These are phyloP conservation scores for Ciona savignyi DNA, from an alignment of 23 tunicate genomes.

Conservation along the genomic window DNA sequence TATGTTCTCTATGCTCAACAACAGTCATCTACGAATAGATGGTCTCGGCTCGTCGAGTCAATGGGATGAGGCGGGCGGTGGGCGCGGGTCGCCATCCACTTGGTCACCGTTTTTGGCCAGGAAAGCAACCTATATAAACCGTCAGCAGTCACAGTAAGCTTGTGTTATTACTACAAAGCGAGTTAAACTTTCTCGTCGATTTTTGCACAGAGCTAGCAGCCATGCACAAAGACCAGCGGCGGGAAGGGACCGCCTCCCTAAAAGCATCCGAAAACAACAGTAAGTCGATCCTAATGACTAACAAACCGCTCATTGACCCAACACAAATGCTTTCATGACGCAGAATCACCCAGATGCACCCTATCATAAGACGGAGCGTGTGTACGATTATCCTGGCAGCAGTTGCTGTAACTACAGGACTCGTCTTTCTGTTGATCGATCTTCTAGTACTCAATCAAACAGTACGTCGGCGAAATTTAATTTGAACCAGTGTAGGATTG, in stretches of 20 bases:
- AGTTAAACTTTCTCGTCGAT: too few relatives aligned
- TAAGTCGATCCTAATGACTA: not conserved
- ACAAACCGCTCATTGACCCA: too few relatives aligned
- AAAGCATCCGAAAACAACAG: not conserved
- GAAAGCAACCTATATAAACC: too few relatives aligned
- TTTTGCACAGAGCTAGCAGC: too few relatives aligned
- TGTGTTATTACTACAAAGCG: too few relatives aligned
- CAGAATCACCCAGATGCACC: not conserved
- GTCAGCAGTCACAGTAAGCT: too few relatives aligned
- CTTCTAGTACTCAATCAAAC: not conserved
- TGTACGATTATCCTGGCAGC: not conserved
- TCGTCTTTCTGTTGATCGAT: not conserved
- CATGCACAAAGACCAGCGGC: not conserved
- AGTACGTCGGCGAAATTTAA: not conserved
- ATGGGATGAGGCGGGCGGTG: conserved; percentile 10
- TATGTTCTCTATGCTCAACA: conserved; percentile 23
- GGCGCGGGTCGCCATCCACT: not conserved
- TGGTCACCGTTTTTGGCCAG: conserved; percentile 7
- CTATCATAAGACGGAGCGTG: not conserved
- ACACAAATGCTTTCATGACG: not conserved
- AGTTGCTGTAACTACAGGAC: not conserved
- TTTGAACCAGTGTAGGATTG: not conserved
- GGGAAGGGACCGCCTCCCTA: not conserved
- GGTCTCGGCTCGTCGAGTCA: not conserved
- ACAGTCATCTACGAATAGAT: conserved; percentile 4